A percentile compares a stretch with the other conserved stretches of the same genome.
Evolutionary conservation across 2,888 invertebrate species (phyloP).

Genomic region (Argyresthia albistria): DNA sequence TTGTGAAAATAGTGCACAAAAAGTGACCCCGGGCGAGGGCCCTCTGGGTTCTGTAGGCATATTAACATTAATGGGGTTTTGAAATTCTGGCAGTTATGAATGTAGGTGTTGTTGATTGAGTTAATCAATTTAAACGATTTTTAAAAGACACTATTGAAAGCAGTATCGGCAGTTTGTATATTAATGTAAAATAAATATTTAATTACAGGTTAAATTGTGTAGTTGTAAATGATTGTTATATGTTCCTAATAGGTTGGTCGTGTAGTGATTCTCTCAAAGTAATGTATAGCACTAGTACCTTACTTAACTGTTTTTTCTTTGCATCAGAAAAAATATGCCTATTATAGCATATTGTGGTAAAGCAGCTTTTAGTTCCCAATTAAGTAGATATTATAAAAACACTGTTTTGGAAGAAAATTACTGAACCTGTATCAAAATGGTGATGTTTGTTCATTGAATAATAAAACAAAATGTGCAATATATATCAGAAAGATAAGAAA

Average conservation of each 20-base stretch:
- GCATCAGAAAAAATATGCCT: too few relatives aligned
- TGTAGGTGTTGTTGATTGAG: not conserved
- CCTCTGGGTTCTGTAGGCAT: not conserved
- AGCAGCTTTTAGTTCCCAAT: too few relatives aligned
- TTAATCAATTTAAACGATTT: not conserved
- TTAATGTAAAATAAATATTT: constrained; percentile 59
- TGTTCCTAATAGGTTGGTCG: constrained; percentile 65
- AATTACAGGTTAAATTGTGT: constrained; percentile 33
- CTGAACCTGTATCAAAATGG: not conserved
- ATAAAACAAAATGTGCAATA: constrained; percentile 57
- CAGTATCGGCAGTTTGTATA: constrained; percentile 16
- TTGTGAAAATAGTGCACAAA: not conserved
- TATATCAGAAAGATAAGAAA: constrained; percentile 21
- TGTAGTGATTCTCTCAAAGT: constrained; percentile 29
- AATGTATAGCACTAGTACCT: not conserved
- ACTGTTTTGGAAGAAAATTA: not conserved
- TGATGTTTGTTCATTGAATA: not conserved
- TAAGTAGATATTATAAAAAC: too few relatives aligned
- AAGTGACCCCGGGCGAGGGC: not conserved
- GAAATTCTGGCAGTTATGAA: constrained; percentile 1
- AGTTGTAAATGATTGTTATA: constrained; percentile 44
- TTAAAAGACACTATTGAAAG: constrained; percentile 1
- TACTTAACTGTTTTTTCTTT: not conserved
- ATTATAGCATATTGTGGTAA: too few relatives aligned
- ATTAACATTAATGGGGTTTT: not conserved